Evolutionary conservation across 2,888 invertebrate genomes (phyloP).

Genomic region (Anodontia alba): DNA sequence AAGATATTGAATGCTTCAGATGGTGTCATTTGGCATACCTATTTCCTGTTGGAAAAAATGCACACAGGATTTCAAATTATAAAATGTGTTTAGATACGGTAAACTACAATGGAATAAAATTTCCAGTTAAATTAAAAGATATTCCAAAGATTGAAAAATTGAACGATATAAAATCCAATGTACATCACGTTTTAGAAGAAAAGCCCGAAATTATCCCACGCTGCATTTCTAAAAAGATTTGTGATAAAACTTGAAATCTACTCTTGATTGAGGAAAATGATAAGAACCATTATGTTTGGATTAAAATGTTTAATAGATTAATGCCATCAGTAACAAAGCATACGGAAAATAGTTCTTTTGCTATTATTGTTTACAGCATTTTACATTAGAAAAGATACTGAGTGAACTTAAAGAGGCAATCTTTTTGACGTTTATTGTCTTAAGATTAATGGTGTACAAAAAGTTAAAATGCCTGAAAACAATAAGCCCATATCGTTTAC

Average conservation of each 20-base stretch:
- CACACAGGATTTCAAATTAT: background rate
- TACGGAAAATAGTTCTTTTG: background rate
- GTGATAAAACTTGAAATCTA: background rate
- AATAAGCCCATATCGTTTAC: too few species aligned
- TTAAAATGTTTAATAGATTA: background rate
- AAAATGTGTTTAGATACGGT: background rate
- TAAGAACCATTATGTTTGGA: too few species aligned
- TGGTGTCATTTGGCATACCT: conserved; percentile 1
- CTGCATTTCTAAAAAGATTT: too few species aligned
- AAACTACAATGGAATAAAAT: too few species aligned
- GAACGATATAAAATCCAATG: background rate
- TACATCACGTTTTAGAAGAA: background rate
- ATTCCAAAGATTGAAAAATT: background rate
- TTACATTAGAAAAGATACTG: background rate
- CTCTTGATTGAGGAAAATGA: too few species aligned
- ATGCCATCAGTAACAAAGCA: background rate
- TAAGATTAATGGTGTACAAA: too few species aligned
- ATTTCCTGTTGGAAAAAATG: background rate
- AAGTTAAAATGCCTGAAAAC: too few species aligned
- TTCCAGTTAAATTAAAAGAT: background rate
- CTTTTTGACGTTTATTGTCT: too few species aligned
- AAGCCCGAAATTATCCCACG: background rate
- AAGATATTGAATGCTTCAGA: background rate
- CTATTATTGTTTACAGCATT: too few species aligned
- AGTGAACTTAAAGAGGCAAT: background rate